Evolutionary conservation across 2,797 vertebrate species (phyloP).

Genomic region (Vipera latastei): DNA sequence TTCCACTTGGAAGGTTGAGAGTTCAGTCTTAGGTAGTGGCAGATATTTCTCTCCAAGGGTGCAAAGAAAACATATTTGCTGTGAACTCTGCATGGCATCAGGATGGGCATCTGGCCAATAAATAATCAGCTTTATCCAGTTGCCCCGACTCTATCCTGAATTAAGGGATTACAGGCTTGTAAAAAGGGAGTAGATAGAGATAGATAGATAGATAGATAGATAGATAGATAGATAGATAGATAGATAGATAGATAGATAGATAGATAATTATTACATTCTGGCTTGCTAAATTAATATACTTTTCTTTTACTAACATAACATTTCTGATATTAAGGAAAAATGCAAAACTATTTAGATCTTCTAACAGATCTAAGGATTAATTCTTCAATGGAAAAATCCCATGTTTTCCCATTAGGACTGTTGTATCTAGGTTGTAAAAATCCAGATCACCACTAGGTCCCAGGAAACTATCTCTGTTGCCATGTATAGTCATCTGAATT

Average conservation of each 20-base stretch:
- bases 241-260: not conserved
- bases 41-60: not conserved
- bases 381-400: not conserved
- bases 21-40: not conserved
- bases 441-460: not conserved
- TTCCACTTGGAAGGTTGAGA: not conserved
- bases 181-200: not conserved
- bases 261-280: not conserved
- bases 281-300: not conserved
- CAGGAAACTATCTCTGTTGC: not conserved
- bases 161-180: not conserved
- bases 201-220: no score
- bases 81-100: not conserved
- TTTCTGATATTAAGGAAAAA: not conserved
- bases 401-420: not conserved
- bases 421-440: not conserved
- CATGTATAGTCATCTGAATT: not conserved
- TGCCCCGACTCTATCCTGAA: not conserved
- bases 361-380: not conserved
- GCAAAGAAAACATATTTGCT: not conserved
- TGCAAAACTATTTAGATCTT: not conserved
- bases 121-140: not conserved
- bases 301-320: not conserved
- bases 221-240: no score
- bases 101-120: not conserved